Percentiles rank a stretch among this genome's conserved stretches.
phyloP scores from a whole-genome alignment of 2,113 vertebrate genomes.

The Takifugu flavidus region DNA sequence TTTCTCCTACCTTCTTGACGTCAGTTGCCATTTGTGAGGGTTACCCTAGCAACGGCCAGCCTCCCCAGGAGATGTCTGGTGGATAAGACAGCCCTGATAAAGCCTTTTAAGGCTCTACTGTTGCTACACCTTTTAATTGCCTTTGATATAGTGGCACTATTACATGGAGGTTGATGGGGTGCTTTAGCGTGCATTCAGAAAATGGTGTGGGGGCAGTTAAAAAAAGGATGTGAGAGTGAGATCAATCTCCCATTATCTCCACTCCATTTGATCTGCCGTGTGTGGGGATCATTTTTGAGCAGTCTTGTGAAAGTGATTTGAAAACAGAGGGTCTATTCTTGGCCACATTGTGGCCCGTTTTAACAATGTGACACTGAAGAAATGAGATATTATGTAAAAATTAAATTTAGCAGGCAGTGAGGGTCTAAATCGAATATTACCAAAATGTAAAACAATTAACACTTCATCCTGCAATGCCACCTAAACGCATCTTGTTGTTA shows the following conservation, averaged over 20 bases:
- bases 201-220: constrained; percentile 27
- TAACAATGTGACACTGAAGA: constrained; percentile 14
- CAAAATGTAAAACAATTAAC: no score
- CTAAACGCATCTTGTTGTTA: no score
- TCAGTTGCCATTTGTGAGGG: constrained; percentile 89
- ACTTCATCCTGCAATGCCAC: no score
- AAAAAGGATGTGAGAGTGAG: constrained; percentile 25
- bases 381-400: constrained; percentile 12
- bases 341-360: constrained; percentile 3
- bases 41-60: constrained; percentile 88
- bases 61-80: constrained; percentile 83
- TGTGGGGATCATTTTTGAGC: constrained; percentile 28
- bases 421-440: no score
- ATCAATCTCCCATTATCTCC: constrained; percentile 33
- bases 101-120: constrained; percentile 79
- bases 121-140: constrained; percentile 70
- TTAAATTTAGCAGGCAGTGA: no score
- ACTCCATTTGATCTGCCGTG: constrained; percentile 36
- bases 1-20: constrained; percentile 87
- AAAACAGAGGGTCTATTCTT: constrained; percentile 27
- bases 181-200: constrained; percentile 2
- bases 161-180: constrained; percentile 25
- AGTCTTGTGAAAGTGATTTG: constrained; percentile 33
- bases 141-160: constrained; percentile 58
- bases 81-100: constrained; percentile 81